Base-by-base conservation (phyloP, 1,140 invertebrate genomes). In the Homalodisca vitripennis region DNA sequence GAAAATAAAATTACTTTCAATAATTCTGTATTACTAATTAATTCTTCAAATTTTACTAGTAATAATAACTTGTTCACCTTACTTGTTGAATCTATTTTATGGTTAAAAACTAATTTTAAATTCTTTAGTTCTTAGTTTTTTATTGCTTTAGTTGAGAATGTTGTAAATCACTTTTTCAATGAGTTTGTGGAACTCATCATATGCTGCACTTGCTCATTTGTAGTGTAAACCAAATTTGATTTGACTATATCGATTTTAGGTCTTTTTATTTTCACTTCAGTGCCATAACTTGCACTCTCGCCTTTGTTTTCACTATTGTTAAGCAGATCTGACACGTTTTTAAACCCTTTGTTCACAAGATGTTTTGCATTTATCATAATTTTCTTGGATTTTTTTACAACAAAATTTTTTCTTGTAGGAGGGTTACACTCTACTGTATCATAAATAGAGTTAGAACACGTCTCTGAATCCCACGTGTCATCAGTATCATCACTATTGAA, bases 191-290 rank as follows among this genome's bases (percentile, higher is more conserved):
- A 29, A 55, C 31, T 55, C 22, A 67, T 67, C 51, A 67, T 53
- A 31, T 67, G 27, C 32, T 53, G 68, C 14, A 72, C 73, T 68
- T 79, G 79, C 30, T 75, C 70, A 3, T 92, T 92, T 34, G 90
- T 92, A 22, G 90, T 92, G 1, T 86, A 91, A 29, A 89, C 80
- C 70, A 92, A 80, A 74, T 84, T 84, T 26, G 84, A 83, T 63
- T 86, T 87, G 68, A 85, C 84, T 73, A 92, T 91, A 75, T 86
- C 83, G 60, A 86, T 76, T 73, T 84, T 84, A 41, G 75, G 69
- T 68, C 75, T 76, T 47, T n/a, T 41, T 41, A 41, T 17, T 41
- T 41, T 41, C 34, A 41, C 34, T 41, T 41, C 17, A 41, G 17
- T 41, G 34, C 34, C 17, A 41, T 41, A 10, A 41, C 34, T 41